Conservation (phyloP, 35 echinoderm and acorn worm genomes). For the Anneissia japonica region DNA sequence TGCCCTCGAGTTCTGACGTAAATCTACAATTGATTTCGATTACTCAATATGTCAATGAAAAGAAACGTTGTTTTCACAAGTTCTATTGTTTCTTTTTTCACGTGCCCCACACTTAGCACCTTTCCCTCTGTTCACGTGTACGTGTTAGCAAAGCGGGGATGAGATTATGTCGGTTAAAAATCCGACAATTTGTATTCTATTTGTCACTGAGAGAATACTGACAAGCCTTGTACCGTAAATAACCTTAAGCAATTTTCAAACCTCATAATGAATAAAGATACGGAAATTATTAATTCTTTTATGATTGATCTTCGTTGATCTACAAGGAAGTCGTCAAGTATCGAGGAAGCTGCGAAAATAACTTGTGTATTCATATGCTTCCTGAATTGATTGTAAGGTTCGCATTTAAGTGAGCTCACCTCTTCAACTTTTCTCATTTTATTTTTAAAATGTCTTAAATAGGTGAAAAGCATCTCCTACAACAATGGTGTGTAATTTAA, state of each 20-base stretch:
- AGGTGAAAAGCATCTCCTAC: not conserved
- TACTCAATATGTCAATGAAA: not conserved
- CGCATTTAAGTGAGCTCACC: not conserved
- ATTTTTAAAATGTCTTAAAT: not conserved
- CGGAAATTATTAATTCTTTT: conserved; percentile 2
- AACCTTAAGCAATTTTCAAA: not conserved
- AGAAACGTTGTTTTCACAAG: not conserved
- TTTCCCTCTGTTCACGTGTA: not conserved
- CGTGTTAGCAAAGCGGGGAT: not conserved
- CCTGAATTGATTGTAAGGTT: not conserved
- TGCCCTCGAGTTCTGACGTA: not conserved
- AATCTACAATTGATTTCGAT: not conserved
- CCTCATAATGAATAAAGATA: not conserved
- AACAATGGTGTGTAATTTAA: not conserved
- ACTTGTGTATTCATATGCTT: not conserved
- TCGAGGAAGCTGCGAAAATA: conserved; percentile 1
- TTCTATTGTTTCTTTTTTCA: not conserved
- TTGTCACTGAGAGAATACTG: not conserved
- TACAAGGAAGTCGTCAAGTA: not conserved
- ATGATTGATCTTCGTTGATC: not conserved
- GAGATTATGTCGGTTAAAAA: not conserved
- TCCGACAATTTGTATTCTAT: not conserved
- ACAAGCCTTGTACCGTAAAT: not conserved
- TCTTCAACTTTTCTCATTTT: not conserved
- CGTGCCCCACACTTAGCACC: not conserved